Evolutionary conservation across 2,797 vertebrate species (phyloP), one percentile per base, ranked within the genome.

Genomic region (Bradypus variegatus): DNA sequence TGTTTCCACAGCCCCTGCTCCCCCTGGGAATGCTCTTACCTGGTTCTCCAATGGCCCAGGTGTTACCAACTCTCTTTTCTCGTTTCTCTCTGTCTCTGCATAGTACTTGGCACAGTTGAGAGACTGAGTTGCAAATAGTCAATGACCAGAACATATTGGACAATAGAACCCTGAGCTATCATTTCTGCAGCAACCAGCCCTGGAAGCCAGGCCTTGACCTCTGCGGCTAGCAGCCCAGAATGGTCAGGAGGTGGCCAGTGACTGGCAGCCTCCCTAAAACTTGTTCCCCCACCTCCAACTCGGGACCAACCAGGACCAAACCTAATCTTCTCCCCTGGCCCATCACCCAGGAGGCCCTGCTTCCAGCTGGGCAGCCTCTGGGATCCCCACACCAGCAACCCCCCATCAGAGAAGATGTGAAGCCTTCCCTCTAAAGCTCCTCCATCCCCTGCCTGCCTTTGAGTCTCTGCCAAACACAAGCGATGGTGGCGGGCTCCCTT

Each of bases 171-270:
- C 75, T 11, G 16, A 53, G 31, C 67, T 31, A 18, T 60, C 29
- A 1, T 41, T 55, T 36, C 53, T 5, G 33, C 38, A 2, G 62
- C 31, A 6, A 9, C 70, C 29, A 25, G 21, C 73, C 62, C 25
- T 3, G 3, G 62, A 27, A 0, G 0, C 31, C 50, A 1, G 21
- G 6, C 36, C 50, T 6, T 55, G 41, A 5, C 25, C 41, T 33
- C 33, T 2, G 29, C 13, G 29, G 55, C 16, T 4, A 25, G 3
- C 10, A 3, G 21, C 41, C 41, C 53, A 16, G 9, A 27, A 25
- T 2, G 2, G 10, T 15, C 62, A 36, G 38, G 25, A 48, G 6
- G n/a, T 19, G 3, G 62, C 8, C n/a, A 3, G 16, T 10, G 2
- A 38, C 15, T 5, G 55, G 6, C 21, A 11, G 38, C 50, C 27